Evolutionary conservation across 2,888 invertebrate genomes (phyloP).

Genomic region (Corythucha ciliata): DNA sequence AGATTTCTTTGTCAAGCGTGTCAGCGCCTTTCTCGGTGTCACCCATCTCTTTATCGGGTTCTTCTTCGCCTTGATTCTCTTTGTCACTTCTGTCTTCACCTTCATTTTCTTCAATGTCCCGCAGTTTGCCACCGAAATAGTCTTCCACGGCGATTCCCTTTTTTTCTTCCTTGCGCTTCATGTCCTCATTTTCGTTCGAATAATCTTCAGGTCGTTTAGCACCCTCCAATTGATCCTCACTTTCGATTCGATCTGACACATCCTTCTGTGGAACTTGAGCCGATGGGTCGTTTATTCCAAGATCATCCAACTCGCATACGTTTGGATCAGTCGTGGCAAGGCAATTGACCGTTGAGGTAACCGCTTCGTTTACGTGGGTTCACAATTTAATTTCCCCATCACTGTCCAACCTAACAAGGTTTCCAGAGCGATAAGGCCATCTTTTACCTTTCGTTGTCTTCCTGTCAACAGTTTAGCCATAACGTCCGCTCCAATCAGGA

Average conservation of each 20-base stretch:
- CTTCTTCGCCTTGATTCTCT: conserved; percentile 56
- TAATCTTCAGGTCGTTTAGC: conserved; percentile 66
- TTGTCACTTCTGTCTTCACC: conserved; percentile 54
- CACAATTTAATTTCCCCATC: too few species aligned
- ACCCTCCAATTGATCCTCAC: conserved; percentile 89
- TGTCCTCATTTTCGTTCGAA: conserved; percentile 58
- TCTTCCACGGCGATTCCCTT: conserved; percentile 93
- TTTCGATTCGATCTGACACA: conserved; percentile 85
- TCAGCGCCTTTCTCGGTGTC: conserved; percentile 82
- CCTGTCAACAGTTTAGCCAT: too few species aligned
- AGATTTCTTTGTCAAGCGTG: conserved; percentile 49
- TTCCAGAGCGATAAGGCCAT: too few species aligned
- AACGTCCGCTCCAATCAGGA: too few species aligned
- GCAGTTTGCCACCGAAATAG: conserved; percentile 82
- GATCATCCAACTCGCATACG: too few species aligned
- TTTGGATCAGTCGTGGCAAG: too few species aligned
- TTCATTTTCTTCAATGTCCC: conserved; percentile 62
- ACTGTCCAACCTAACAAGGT: too few species aligned
- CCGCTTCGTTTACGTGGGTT: too few species aligned
- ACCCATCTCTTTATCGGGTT: conserved; percentile 93
- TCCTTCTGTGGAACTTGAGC: too few species aligned
- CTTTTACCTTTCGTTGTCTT: too few species aligned
- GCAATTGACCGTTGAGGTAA: too few species aligned
- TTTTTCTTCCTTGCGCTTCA: conserved; percentile 74
- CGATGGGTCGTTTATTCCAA: too few species aligned